Base-by-base conservation (phyloP, 1,140 invertebrate species). In the Homalodisca vitripennis region DNA sequence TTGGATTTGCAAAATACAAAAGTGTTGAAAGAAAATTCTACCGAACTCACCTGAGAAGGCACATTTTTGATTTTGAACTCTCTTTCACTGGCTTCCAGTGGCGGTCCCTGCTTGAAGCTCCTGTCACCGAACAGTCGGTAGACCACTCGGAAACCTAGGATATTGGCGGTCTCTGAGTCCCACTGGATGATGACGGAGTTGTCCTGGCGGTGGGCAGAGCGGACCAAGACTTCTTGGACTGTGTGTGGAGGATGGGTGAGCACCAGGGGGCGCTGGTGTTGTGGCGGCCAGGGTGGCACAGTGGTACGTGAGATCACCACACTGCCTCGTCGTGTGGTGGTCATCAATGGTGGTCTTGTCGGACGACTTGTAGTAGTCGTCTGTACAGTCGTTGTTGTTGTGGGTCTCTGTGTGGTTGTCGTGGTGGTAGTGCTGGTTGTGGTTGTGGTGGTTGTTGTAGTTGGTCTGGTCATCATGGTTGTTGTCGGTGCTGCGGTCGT, bases 1-100 rank as follows among this genome's bases (percentile, higher is more conserved):
- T n/a, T n/a, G n/a, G n/a, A n/a, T n/a, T n/a, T n/a, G n/a, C n/a
- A n/a, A n/a, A n/a, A n/a, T n/a, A n/a, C n/a, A n/a, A 10, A 6
- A 41, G 17, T 41, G 34, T 41, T 41, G 6, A 10, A 10, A 41
- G 17, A 17, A 17, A 6, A 41, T 41, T 17, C 34, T n/a, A 6
- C 48, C 48, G 22, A 10, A 68, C 31, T 80, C 79, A 92, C 92
- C 84, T 92, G 91, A 2, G 89, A 86, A 0, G 94, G 94, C 62
- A 96, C 92, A 77, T 94, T 95, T 80, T 93, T 94, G 55, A 95
- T 94, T 80, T 92, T 94, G 75, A 95, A 95, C 79, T 95, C 92
- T 72, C 92, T 81, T 79, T 95, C 92, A 70, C 89, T 92, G 0
- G 92, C 88, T 78, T 94, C 92, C 34, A 97, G 80, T 0, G 92